phyloP scores from a whole-genome alignment of 2,113 vertebrate species.

The Hemiprocne comata region DNA sequence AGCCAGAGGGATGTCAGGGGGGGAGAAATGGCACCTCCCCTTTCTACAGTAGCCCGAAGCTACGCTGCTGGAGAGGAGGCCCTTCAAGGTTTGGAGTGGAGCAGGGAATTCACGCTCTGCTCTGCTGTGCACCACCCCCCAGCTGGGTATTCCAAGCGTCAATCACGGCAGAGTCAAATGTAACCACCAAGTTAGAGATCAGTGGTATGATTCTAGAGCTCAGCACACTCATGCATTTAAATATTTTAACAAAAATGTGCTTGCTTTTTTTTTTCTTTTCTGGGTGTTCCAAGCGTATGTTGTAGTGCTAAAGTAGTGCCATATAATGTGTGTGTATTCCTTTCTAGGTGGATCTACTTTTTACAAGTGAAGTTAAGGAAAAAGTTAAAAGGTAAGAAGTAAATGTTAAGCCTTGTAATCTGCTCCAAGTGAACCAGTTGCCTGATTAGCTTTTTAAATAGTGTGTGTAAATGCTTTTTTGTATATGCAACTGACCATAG shows the following conservation, averaged over 20 bases:
- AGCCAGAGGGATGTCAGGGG: background rate
- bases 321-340: background rate
- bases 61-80: background rate
- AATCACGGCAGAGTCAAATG: background rate
- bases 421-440: background rate
- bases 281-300: background rate
- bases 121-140: fast-evolving
- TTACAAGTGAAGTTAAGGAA: conserved; percentile 82
- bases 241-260: background rate
- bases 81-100: background rate
- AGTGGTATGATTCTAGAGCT: background rate
- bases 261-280: background rate
- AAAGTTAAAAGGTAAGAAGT: conserved; percentile 82
- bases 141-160: background rate
- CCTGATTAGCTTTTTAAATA: background rate
- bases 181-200: background rate
- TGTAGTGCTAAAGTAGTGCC: background rate
- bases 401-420: fast-evolving
- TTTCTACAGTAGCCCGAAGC: background rate
- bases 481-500: fast-evolving
- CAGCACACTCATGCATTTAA: background rate
- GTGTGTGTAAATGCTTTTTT: background rate
- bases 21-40: background rate
- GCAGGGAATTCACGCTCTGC: background rate
- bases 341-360: conserved; percentile 84